phyloP scores from a whole-genome alignment of 2,888 invertebrate genomes.

The Leptopilina myrica region DNA sequence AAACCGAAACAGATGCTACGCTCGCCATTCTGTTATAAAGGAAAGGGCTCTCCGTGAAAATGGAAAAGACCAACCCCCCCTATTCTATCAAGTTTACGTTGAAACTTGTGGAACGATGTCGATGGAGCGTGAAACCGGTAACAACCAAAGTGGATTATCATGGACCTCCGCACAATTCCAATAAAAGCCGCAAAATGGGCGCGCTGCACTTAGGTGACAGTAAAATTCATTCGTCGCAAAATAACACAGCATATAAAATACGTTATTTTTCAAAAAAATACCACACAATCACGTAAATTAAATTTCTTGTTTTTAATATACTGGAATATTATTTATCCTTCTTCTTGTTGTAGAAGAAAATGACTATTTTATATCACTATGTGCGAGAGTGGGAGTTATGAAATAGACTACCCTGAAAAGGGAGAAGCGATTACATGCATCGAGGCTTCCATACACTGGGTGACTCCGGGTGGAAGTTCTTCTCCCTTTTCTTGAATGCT shows the following conservation, averaged over 20 bases:
- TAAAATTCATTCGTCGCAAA: neutral
- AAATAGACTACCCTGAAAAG: slow-evolving; percentile 42
- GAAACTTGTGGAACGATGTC: slow-evolving; percentile 46
- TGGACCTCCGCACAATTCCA: slow-evolving; percentile 54
- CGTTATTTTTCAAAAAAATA: neutral
- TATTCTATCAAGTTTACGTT: slow-evolving; percentile 65
- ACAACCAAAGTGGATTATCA: slow-evolving; percentile 69
- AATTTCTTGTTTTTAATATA: neutral
- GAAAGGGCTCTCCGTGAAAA: slow-evolving; percentile 57
- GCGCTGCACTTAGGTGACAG: slow-evolving; percentile 6
- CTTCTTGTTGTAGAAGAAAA: neutral
- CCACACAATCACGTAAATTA: neutral
- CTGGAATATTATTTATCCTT: neutral
- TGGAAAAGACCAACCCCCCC: slow-evolving; percentile 62
- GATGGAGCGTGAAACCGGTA: slow-evolving; percentile 66
- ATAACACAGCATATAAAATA: neutral
- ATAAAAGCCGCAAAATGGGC: slow-evolving; percentile 62
- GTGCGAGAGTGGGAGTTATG: slow-evolving; percentile 22
- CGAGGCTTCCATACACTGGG: slow-evolving; percentile 71
- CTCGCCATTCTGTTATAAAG: slow-evolving; percentile 14
- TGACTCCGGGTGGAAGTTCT: slow-evolving; percentile 72
- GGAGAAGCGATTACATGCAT: slow-evolving; percentile 75
- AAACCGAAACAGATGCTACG: slow-evolving; percentile 51
- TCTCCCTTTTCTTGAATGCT: slow-evolving; percentile 59
- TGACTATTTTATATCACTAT: slow-evolving; percentile 4